Evolutionary conservation across 2,113 vertebrate genomes (phyloP), one percentile per base, ranked within the genome.

Genomic region (Thunnus thynnus): DNA sequence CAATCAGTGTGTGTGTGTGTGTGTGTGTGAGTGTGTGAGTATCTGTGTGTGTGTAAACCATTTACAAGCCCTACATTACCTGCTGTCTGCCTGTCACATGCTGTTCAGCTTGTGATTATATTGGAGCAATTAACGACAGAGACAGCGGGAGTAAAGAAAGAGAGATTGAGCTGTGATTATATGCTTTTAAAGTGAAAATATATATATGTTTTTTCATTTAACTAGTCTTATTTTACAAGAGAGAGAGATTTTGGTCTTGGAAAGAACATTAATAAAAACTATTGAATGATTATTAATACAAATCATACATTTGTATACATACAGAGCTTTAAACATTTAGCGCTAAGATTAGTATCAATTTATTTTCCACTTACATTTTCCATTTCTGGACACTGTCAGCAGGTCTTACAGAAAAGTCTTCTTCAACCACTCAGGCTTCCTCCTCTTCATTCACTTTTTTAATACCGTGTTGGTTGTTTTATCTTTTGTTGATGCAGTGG

Each of bases 401-500:
- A 47, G 51, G 8, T 18, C 44, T 52, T 68, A 25, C 47, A 57
- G 25, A 84, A 66, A 30, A 72, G 58, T 68, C 20, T 48, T 54
- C 32, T 36, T 72, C 32, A 64, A 25, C 76, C 68, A 1, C 74
- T 1, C 22, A 13, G 25, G 72, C 64, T 20, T 44, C 72, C 32
- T 71, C 65, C 76, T 36, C 65, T 82, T 83, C 75, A 88, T 86
- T 86, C 85, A 88, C 67, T 27, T 52, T 47, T 71, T 68, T 54
- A 58, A 88, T 47, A 83, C 47, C 62, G 36, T 16, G 54, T 72
- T 18, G 50, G 22, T 78, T 54, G 67, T 68, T 84, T 83, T 25
- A 75, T 80, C 55, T 83, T 70, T 72, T 84, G 80, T 87, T 88
- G 79, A 88, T 76, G 76, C 83, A 52, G 66, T 67, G 63, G 77